Conservation (phyloP, 2,113 vertebrate genomes). For the Merops nubicus region DNA sequence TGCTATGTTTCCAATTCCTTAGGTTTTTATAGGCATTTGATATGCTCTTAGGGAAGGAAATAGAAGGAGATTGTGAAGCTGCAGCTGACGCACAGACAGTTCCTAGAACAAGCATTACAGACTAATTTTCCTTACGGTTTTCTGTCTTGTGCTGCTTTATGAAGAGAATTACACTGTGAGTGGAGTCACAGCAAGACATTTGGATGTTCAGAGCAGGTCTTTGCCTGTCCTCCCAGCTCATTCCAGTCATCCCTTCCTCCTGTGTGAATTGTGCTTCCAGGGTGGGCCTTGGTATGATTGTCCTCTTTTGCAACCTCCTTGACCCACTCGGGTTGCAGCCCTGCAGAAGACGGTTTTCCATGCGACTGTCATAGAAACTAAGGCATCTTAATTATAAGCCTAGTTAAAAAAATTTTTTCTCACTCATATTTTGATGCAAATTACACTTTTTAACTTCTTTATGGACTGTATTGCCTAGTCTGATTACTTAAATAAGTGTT, state of each 20-base stretch:
- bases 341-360: neutral
- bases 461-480: neutral
- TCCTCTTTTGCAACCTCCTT: neutral
- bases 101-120: neutral
- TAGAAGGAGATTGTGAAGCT: neutral
- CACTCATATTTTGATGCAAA: neutral
- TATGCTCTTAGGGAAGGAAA: neutral
- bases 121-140: neutral
- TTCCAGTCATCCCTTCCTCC: neutral
- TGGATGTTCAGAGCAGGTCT: neutral
- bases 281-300: neutral
- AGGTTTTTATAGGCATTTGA: neutral
- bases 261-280: neutral
- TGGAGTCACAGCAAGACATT: neutral
- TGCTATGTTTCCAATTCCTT: neutral
- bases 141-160: neutral
- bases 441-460: neutral
- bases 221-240: neutral
- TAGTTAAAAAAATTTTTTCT: neutral
- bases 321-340: neutral
- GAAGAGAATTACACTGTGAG: neutral
- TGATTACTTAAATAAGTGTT: neutral
- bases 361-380: neutral
- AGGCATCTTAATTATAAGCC: neutral
- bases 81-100: neutral